phyloP scores from a whole-genome alignment of 2,888 invertebrate species.

The Zele albiditarsus region DNA sequence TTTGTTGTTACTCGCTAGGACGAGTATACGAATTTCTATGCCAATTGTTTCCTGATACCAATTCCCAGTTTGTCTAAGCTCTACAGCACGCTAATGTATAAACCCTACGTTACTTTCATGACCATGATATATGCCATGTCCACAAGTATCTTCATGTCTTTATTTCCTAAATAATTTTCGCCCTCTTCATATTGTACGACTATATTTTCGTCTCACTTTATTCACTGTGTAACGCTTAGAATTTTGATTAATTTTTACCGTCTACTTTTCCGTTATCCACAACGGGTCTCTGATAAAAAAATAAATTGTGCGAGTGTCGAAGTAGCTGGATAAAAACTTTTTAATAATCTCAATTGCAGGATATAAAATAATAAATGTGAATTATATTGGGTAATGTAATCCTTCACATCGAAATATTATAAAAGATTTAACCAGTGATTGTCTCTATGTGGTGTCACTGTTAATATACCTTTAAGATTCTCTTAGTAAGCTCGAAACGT shows the following conservation, averaged over 20 bases:
- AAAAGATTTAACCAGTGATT: too few relatives aligned
- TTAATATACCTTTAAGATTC: too few relatives aligned
- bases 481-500: too few relatives aligned
- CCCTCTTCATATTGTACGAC: background rate
- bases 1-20: conserved; percentile 45
- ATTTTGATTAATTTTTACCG: background rate
- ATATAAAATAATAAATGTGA: too few relatives aligned
- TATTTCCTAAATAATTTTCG: background rate
- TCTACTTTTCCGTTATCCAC: background rate
- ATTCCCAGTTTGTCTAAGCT: conserved; percentile 42
- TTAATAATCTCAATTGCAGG: too few relatives aligned
- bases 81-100: background rate
- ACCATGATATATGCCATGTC: background rate
- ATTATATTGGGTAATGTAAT: too few relatives aligned
- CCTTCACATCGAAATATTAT: too few relatives aligned
- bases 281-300: background rate
- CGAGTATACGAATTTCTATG: conserved; percentile 62
- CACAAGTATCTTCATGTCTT: background rate
- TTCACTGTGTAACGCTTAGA: conserved; percentile 6
- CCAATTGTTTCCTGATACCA: conserved; percentile 63
- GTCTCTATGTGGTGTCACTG: too few relatives aligned
- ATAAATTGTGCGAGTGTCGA: background rate
- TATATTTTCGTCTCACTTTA: background rate
- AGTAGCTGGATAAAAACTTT: conserved; percentile 1
- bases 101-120: conserved; percentile 15